phyloP scores from a whole-genome alignment of 1,140 invertebrate species.

The Drosophila melanica region DNA sequence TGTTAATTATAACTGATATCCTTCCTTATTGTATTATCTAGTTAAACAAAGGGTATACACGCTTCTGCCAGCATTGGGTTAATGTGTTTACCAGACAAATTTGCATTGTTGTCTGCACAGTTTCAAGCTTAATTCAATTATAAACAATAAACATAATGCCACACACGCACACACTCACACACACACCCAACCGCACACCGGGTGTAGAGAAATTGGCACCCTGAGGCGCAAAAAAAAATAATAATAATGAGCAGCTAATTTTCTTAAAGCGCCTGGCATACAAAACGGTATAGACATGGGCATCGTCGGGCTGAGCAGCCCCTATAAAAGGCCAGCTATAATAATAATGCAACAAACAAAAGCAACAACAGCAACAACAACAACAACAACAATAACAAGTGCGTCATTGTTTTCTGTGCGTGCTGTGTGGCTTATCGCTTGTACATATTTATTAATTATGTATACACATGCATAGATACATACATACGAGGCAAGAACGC shows the following conservation, averaged over 20 bases:
- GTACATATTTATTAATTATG: constrained; percentile 15
- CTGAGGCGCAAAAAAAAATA: constrained; percentile 30
- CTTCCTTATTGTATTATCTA: not conserved
- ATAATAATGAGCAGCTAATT: constrained; percentile 51
- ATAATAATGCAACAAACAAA: constrained; percentile 21
- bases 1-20: not conserved
- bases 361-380: constrained; percentile 14
- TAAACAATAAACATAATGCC: constrained; percentile 75
- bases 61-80: not conserved
- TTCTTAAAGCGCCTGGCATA: constrained; percentile 42
- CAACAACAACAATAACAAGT: constrained; percentile 56
- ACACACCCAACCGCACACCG: constrained; percentile 2
- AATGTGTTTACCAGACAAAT: constrained; percentile 18
- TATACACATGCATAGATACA: constrained; percentile 14
- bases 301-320: not conserved
- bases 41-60: constrained; percentile 25
- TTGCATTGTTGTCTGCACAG: constrained; percentile 46
- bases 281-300: not conserved
- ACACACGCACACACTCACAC: constrained; percentile 23
- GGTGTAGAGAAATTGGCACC: constrained; percentile 64
- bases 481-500: not conserved
- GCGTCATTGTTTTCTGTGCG: constrained; percentile 72
- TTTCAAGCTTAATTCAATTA: constrained; percentile 78
- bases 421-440: constrained; percentile 47
- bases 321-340: constrained; percentile 37